Evolutionary conservation across 2,888 invertebrate species (phyloP), one percentile per base, ranked within the genome.

Genomic region (Epirrhoe tristata): DNA sequence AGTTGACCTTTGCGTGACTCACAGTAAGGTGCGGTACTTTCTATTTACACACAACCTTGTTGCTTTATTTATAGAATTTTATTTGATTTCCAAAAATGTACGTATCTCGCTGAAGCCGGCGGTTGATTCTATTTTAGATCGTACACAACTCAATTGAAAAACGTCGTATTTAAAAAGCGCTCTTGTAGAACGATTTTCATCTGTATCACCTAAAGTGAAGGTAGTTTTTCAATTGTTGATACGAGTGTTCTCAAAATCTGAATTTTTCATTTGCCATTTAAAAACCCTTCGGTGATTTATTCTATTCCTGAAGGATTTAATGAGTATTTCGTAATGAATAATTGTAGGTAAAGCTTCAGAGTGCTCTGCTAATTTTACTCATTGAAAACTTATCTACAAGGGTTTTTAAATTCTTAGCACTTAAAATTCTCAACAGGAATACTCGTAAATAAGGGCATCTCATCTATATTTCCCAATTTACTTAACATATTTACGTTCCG

Each of bases 61-160:
- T 82, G 76, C 76, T 76, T 78, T 91, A 91, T 91, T 88, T 87
- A 86, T 88, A 88, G 81, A 84, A 81, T 86, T 92, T 90, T 88
- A 91, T 90, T 91, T 88, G 90, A 90, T 89, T 90, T 92, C 93
- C 93, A 90, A 91, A 93, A 91, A 92, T 91, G 93, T 92, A 91
- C 87, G 81, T 90, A 90, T 89, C 89, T 87, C 82, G 86, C 81
- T 81, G 85, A 79, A 82, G 83, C 86, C 79, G 81, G 88, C 87
- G 77, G 84, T 84, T 75, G 78, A 76, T 79, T 91, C 92, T 93
- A 93, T 91, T 92, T 92, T 88, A 81, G 84, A 84, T 74, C 77
- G 77, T 66, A 74, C 76, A 84, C 77, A 77, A 81, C 81, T 78
- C 79, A 78, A 81, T 85, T 85, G 79, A 79, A 87, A 76, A 91